Evolutionary conservation across 2,797 vertebrate genomes (phyloP).

Genomic region (Varecia variegata): DNA sequence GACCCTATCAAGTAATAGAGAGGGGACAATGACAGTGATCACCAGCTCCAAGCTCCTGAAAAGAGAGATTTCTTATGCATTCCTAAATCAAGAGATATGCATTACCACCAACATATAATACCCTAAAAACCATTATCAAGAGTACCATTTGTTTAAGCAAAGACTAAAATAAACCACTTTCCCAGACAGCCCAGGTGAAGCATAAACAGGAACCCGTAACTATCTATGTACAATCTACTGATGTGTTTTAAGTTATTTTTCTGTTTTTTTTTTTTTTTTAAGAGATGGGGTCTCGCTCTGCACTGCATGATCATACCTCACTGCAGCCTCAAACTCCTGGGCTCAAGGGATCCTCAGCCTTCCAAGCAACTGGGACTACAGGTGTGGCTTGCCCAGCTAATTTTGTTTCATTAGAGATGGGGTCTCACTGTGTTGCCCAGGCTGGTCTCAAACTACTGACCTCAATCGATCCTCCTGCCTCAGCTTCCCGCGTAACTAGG

Average conservation of each 20-base stretch:
- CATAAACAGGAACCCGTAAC: constrained; percentile 6
- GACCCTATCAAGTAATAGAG: neutral
- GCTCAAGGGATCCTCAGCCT: neutral
- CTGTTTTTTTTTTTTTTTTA: neutral
- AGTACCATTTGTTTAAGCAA: constrained; percentile 32
- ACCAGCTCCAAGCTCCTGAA: neutral
- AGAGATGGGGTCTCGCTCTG: neutral
- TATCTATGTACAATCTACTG: neutral
- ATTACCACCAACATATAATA: neutral
- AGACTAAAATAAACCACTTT: constrained; percentile 43
- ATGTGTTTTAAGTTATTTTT: constrained; percentile 15
- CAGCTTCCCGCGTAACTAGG: neutral
- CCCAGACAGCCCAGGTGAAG: neutral
- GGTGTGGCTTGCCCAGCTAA: neutral
- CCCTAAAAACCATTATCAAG: neutral
- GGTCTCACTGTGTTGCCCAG: neutral
- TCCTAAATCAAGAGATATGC: neutral
- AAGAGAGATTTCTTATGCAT: neutral
- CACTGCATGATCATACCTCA: neutral
- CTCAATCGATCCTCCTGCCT: neutral
- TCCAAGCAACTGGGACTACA: neutral
- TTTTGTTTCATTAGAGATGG: neutral
- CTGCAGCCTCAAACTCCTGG: neutral
- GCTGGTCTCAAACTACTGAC: neutral
- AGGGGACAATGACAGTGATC: neutral